These are phyloP conservation scores for Phoebastria nigripes DNA, from an alignment of 2,797 vertebrate genomes.

Conservation along the genomic window DNA sequence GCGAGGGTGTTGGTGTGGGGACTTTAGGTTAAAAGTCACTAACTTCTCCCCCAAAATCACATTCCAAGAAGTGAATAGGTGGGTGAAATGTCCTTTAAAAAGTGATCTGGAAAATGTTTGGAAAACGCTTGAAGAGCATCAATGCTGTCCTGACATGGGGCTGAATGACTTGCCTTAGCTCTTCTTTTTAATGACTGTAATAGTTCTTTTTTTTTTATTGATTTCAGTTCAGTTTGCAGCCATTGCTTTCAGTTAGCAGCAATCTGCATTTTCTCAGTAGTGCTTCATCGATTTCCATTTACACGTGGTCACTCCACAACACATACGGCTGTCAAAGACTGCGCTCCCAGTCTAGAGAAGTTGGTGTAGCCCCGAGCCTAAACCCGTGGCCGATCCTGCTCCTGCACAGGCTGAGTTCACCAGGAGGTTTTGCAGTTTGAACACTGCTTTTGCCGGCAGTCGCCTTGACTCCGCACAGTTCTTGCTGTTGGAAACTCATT, in stretches of 20 bases:
- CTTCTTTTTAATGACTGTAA: neutral
- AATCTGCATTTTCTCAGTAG: neutral
- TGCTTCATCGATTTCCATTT: neutral
- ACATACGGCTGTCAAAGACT: accelerated
- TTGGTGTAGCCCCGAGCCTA: neutral
- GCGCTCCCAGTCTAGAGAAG: neutral
- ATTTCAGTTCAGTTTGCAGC: neutral
- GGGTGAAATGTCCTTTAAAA: too few relatives aligned
- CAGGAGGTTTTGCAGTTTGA: neutral
- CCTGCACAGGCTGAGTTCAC: neutral
- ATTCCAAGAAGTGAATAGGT: neutral
- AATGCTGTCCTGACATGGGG: neutral
- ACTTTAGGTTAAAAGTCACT: neutral
- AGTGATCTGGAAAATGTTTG: neutral
- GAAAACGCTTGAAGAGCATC: neutral
- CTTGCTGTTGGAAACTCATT: neutral
- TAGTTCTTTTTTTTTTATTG: neutral
- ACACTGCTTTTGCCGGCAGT: accelerated
- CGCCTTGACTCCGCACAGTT: neutral
- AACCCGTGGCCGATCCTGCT: neutral
- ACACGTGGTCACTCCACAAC: neutral
- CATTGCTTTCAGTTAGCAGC: neutral
- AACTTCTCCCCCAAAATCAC: neutral
- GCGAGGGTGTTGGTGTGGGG: neutral
- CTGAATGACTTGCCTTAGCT: neutral